Evolutionary conservation across 2,888 invertebrate species (phyloP), one percentile per base, ranked within the genome.

Genomic region (Cephonodes hylas): DNA sequence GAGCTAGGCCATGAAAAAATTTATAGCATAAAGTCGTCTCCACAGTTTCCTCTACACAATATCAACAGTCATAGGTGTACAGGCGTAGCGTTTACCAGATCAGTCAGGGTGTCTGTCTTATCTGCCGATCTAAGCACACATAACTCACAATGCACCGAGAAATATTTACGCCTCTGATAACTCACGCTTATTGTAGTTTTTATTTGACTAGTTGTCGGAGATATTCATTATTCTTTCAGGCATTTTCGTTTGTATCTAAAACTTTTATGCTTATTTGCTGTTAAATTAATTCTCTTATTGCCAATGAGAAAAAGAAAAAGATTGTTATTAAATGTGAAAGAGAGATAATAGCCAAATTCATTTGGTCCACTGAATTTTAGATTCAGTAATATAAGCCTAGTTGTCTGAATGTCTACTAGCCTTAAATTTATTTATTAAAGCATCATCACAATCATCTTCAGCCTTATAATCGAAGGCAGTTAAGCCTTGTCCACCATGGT

Each of bases 51-150:
- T 1, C 65, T 75, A 71, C 79, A 56, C 78, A 59, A 69, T 73
- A 70, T 69, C 64, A 74, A 77, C 83, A 85, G 79, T 77, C 69
- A 81, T 79, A 80, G 77, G 80, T 78, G 81, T 80, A 82, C 80
- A 73, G 75, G 75, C 76, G 80, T 72, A 74, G 72, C 79, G 70
- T 86, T 86, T 85, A 84, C 86, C 77, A 86, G 85, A 85, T 84
- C 85, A 81, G 86, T 88, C 87, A 71, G 83, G 82, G 84, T 82
- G 84, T 86, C 84, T 67, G 81, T 78, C 84, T 89, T 90, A 89
- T 90, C 89, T 66, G 74, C 65, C 70, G 79, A 88, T 88, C 86
- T 86, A 53, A 10, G 38, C 38, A 1, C 79, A 75, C 79, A 82
- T 78, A 78, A 75, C 83, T 79, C 81, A 86, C 83, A 83, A 81